These are phyloP conservation scores for Drosophila tristis DNA, from an alignment of 1,140 invertebrate genomes.

Conservation along the genomic window DNA sequence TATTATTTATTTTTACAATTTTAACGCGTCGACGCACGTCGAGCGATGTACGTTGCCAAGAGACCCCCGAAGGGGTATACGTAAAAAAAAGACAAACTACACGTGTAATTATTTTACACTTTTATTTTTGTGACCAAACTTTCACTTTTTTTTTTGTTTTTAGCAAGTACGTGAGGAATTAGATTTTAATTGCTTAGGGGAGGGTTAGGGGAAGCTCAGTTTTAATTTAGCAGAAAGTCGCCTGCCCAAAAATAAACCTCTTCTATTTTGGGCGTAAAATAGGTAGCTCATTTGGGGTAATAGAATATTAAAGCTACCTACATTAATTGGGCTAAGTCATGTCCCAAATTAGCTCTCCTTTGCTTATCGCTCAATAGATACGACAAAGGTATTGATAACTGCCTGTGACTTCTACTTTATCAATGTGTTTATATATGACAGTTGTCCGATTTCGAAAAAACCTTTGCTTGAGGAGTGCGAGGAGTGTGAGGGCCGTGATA, in stretches of 20 bases:
- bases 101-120: slow-evolving; percentile 36
- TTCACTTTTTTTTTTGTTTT: slow-evolving; percentile 39
- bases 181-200: neutral
- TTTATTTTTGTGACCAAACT: slow-evolving; percentile 43
- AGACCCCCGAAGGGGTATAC: neutral
- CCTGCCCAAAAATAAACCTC: neutral
- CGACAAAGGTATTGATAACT: slow-evolving; percentile 13
- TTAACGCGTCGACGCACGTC: slow-evolving; percentile 9
- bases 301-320: too few relatives aligned
- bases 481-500: neutral
- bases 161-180: slow-evolving; percentile 14
- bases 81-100: slow-evolving; percentile 6
- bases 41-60: too few relatives aligned
- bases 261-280: neutral
- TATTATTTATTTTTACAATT: slow-evolving; percentile 20
- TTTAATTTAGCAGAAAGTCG: too few relatives aligned
- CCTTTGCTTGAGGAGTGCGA: neutral
- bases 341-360: slow-evolving; percentile 27
- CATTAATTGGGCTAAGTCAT: slow-evolving; percentile 28
- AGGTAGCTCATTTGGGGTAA: neutral
- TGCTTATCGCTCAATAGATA: slow-evolving; percentile 33
- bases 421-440: slow-evolving; percentile 18
- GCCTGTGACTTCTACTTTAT: too few relatives aligned
- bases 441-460: slow-evolving; percentile 11
- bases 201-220: too few relatives aligned